Base-by-base conservation (phyloP, 92 coral and sea anemone species). In the Blastomussa wellsi region DNA sequence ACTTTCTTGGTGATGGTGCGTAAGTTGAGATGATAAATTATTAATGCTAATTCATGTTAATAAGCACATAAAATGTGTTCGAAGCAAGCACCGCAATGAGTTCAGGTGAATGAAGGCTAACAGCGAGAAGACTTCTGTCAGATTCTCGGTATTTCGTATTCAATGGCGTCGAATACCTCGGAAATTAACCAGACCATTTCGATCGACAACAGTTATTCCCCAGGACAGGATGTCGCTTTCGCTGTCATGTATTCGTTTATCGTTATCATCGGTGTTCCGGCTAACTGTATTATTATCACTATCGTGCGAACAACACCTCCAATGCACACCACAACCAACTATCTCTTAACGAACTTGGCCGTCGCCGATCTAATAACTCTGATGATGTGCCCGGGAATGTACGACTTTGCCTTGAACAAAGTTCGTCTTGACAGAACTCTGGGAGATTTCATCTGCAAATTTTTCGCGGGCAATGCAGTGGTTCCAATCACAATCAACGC, bases 301-400 rank as follows among this genome's bases (percentile, higher is more conserved):
- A 82, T 82, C 64, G 79, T 82, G 20, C 79, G 86, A 74, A 82
- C 72, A 73, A 72, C 86, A 8, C 80, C 80, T 64, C 53, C 86
- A 14, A 82, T 82, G 86, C 86, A 82, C 80, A 72, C 86, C 31
- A 74, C 79, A 39, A 82, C 86, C 70, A 82, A 82, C 80, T 72
- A 31, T n/a, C 86, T 82, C 14, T 29, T 82, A 2, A 51, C 28
- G 53, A 82, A 82, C 26, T 52, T 82, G 52, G 80, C 86, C 7
- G 57, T 82, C 13, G 80, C 86, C 24, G 86, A 82, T 82, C 52
- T 82, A 26, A 29, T 53, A 37, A 82, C 86, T 4, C 33, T 71
- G 38, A 16, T 74, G 29, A 37, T 82, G 24, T 82, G 86, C 36
- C 80, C 79, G 38, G 86, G 86, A 24, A 82, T 72, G 8, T 82